These are phyloP conservation scores for Pachycephala philippinensis DNA, from an alignment of 2,113 vertebrate genomes.

Conservation along the genomic window DNA sequence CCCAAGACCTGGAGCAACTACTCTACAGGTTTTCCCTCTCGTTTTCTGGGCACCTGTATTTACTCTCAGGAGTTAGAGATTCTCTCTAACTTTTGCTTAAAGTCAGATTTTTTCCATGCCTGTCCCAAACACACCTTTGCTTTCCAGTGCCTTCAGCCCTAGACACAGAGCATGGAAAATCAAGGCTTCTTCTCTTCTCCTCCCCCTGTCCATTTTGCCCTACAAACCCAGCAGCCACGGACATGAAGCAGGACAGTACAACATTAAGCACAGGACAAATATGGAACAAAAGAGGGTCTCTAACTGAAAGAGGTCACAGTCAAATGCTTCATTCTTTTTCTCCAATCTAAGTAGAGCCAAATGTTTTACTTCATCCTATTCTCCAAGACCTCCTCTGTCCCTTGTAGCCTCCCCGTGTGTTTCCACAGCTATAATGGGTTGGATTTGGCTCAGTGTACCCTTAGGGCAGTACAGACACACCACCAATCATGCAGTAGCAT, in stretches of 20 bases:
- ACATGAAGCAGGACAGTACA: not conserved
- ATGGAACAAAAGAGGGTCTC: not conserved
- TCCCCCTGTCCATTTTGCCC: not conserved
- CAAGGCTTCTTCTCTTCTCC: not conserved
- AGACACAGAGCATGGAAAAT: not conserved
- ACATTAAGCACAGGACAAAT: not conserved
- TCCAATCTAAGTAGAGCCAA: not conserved
- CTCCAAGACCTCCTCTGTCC: not conserved
- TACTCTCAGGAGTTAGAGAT: not conserved
- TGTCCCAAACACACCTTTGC: not conserved
- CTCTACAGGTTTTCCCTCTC: not conserved
- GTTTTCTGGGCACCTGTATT: not conserved
- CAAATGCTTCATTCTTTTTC: not conserved
- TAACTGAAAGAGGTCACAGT: not conserved
- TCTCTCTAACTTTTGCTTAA: not conserved
- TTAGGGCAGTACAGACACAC: not conserved
- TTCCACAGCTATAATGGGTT: not conserved
- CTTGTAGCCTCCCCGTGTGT: not conserved
- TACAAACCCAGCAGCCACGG: not conserved
- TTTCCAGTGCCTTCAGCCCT: not conserved
- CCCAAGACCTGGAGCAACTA: not conserved
- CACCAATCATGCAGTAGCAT: not conserved
- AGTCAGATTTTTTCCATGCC: not conserved
- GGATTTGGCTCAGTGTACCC: not conserved
- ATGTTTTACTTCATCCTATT: not conserved